phyloP scores from a whole-genome alignment of 2,888 invertebrate species.

The Limenitis camilla region DNA sequence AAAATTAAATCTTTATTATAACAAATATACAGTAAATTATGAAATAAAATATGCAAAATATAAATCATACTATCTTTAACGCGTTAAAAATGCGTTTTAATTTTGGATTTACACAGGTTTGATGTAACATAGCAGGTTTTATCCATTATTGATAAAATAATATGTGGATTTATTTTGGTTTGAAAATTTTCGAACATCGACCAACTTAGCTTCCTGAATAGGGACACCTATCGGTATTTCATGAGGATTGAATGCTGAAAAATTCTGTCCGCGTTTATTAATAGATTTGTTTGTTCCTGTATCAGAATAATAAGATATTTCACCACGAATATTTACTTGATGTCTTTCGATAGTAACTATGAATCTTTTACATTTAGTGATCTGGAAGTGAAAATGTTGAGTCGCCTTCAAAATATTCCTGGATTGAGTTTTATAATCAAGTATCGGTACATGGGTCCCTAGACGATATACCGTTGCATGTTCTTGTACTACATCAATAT shows the following conservation, averaged over 20 bases:
- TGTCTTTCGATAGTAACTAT: neutral
- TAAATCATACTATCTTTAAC: too few relatives aligned
- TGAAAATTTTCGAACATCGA: conserved; percentile 1
- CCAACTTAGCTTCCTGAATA: neutral
- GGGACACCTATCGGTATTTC: neutral
- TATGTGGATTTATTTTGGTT: too few relatives aligned
- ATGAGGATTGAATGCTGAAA: neutral
- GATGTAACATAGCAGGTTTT: too few relatives aligned
- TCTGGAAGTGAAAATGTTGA: neutral
- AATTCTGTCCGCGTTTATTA: neutral
- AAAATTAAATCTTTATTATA: too few relatives aligned
- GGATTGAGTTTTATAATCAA: neutral
- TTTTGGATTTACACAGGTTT: too few relatives aligned
- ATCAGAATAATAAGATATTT: neutral
- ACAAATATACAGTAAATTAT: too few relatives aligned
- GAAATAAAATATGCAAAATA: too few relatives aligned
- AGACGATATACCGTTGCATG: neutral
- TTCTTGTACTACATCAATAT: neutral
- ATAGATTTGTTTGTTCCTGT: neutral
- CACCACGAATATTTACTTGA: neutral
- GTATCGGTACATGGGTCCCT: neutral
- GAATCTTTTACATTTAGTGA: neutral
- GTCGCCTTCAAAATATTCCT: neutral
- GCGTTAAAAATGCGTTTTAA: too few relatives aligned
- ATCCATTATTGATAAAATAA: too few relatives aligned